A percentile compares a stretch with the other conserved stretches of the same genome.
Conservation (phyloP, 2,888 invertebrate species). For the Habrosyne pyritoides region DNA sequence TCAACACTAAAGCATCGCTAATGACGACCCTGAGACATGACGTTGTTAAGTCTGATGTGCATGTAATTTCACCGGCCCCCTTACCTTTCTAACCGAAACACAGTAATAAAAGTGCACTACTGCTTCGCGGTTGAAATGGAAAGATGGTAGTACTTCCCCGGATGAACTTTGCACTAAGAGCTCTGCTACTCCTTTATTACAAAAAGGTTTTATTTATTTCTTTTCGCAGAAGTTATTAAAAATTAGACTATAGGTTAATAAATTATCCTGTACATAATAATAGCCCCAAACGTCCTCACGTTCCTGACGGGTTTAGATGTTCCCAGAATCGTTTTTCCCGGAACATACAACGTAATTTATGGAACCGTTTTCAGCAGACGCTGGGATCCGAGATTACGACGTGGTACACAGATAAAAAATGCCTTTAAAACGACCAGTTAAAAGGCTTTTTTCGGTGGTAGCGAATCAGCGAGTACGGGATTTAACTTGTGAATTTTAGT, state of each 20-base stretch:
- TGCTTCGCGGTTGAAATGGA: too few species aligned
- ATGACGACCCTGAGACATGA: too few species aligned
- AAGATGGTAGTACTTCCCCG: too few species aligned
- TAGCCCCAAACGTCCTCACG: not conserved
- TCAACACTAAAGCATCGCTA: too few species aligned
- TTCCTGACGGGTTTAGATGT: not conserved
- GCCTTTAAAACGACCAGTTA: not conserved
- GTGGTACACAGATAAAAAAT: constrained; percentile 2
- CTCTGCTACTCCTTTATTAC: too few species aligned
- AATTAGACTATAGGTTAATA: not conserved
- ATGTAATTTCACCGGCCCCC: too few species aligned
- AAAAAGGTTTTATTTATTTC: too few species aligned
- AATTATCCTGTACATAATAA: not conserved
- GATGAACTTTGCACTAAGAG: too few species aligned
- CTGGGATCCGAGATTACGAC: constrained; percentile 2
- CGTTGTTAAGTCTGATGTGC: too few species aligned
- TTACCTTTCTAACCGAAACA: too few species aligned
- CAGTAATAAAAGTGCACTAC: too few species aligned
- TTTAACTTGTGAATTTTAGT: constrained; percentile 21
- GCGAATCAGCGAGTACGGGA: constrained; percentile 16
- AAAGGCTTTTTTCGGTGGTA: constrained; percentile 11
- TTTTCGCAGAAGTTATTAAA: too few species aligned
- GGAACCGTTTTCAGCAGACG: constrained; percentile 1
- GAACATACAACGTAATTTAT: not conserved
- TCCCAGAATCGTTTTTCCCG: not conserved